Base-by-base conservation (phyloP, 2,797 vertebrate genomes). In the Allobates femoralis region DNA sequence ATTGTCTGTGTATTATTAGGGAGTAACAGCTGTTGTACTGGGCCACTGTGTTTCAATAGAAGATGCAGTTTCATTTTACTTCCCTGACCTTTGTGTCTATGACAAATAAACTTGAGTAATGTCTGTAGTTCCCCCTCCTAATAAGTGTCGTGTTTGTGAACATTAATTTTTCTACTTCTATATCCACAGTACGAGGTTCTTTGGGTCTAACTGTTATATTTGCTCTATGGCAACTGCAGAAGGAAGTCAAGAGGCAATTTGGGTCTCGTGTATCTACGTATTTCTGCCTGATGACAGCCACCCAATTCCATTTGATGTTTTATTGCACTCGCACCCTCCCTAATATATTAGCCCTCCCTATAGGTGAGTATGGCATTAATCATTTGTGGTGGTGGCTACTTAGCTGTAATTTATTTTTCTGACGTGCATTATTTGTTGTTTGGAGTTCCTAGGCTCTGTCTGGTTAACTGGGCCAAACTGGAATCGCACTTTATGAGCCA, bases 241-340 rank as follows among this genome's bases (percentile, higher is more conserved):
- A 88, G 90, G 97, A 97, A 91, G 96, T 96, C 79, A 94, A 95
- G 87, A 96, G 93, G 88, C 97, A 96, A 89, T 98, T 98, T 78
- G 98, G 98, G 85, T 94, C 96, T 81, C 95, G 92, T 0, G 96
- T 96, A 5, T 95, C 98, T 0, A 80, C 88, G 3, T 37, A 97
- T 77, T 98, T 98, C 92, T 98, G 97, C 89, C 93, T 98, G 86
- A 96, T 93, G 34, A 97, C 96, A 2, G 94, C 94, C 1, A 95
- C 96, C 1, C 98, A 99, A 92, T 99, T 99, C 91, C 98, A 99
- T 88, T 92, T 99, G 15, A 98, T 99, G 98, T 99, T 99, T 92
- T 99, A 99, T 93, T 97, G 97, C 92, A 96, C 97, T 0, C 94
- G 98, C 89, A 97, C 96, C 0, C 96, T 99, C 3, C 98, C 98